A percentile compares a stretch with the other conserved stretches of the same genome.
Evolutionary conservation across 2,888 invertebrate species (phyloP).

Genomic region (Chalcis sispes): DNA sequence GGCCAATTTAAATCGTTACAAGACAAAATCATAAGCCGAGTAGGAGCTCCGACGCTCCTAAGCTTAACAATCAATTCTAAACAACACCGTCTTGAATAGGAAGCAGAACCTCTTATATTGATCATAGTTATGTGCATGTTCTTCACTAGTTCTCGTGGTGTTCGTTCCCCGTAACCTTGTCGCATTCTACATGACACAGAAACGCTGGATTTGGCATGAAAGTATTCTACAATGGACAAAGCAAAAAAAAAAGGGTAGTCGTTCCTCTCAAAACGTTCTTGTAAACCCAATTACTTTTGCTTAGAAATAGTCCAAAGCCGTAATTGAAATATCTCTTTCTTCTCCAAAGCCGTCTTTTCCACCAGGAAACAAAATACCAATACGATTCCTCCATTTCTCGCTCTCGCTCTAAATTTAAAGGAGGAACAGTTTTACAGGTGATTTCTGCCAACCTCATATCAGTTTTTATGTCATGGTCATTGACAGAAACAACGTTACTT

Average conservation of each 20-base stretch:
- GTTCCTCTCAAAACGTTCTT: not conserved
- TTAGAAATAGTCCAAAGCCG: not conserved
- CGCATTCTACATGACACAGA: not conserved
- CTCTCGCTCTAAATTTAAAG: not conserved
- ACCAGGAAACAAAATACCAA: not conserved
- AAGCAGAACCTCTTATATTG: not conserved
- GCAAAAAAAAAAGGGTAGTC: not conserved
- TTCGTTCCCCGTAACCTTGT: not conserved
- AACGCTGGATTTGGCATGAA: slow-evolving; percentile 1
- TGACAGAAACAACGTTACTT: not conserved
- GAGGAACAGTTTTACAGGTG: not conserved
- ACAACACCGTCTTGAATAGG: not conserved
- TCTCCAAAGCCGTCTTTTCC: not conserved
- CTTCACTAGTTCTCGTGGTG: not conserved
- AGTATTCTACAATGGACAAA: not conserved
- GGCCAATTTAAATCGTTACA: slow-evolving; percentile 5
- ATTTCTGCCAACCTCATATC: not conserved
- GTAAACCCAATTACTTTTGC: not conserved
- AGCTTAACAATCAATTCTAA: not conserved
- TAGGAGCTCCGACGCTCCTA: not conserved
- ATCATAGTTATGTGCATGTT: not conserved
- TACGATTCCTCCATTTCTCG: not conserved
- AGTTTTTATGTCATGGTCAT: not conserved
- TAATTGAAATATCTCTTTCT: not conserved
- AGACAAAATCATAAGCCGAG: not conserved